Percentiles rank a stretch among this genome's conserved stretches.
Conservation (phyloP, 2,797 vertebrate species). For the Fringilla coelebs region DNA sequence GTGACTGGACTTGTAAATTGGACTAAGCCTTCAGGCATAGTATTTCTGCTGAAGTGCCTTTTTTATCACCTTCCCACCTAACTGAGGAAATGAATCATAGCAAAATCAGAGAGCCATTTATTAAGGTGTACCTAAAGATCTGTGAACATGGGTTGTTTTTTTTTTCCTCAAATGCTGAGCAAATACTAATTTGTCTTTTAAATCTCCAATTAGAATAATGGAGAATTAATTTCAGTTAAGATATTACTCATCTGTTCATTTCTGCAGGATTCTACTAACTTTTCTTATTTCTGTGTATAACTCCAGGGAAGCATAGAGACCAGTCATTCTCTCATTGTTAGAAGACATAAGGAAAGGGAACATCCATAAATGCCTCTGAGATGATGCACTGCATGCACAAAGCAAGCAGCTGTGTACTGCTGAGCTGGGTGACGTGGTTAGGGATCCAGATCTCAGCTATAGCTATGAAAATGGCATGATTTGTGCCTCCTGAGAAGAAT, state of each 20-base stretch:
- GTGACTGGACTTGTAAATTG: not conserved
- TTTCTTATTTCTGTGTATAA: not conserved
- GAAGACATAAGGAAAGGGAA: not conserved
- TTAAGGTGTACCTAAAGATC: not conserved
- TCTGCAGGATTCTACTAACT: not conserved
- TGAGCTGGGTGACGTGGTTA: not conserved
- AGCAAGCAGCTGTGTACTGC: not conserved
- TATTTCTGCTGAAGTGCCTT: not conserved
- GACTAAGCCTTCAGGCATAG: not conserved
- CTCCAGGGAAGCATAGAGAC: not conserved
- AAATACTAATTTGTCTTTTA: not conserved
- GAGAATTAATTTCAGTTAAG: not conserved
- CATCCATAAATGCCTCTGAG: not conserved
- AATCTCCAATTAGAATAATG: not conserved
- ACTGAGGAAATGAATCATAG: not conserved
- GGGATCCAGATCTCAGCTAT: not conserved
- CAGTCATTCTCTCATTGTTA: not conserved
- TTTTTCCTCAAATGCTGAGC: not conserved
- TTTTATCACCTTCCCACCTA: not conserved
- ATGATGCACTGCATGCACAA: not conserved
- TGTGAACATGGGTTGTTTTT: not conserved
- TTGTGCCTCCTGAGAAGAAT: not conserved
- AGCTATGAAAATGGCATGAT: not conserved
- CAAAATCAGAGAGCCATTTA: not conserved
- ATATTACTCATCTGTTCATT: not conserved